phyloP scores from a whole-genome alignment of 2,113 vertebrate species.

The Gadus macrocephalus region DNA sequence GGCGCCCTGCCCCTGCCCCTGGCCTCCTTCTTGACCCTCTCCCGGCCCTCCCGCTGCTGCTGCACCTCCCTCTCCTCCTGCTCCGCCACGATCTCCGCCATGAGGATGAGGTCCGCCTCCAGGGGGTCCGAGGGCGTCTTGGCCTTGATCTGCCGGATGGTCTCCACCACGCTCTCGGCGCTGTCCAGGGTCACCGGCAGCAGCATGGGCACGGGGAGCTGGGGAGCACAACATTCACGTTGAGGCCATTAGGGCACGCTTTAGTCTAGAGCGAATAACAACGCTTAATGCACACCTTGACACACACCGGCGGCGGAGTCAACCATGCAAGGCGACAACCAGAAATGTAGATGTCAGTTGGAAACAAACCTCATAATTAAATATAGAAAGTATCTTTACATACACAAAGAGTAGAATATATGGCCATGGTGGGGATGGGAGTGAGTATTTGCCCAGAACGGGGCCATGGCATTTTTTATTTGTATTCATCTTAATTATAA shows the following conservation, averaged over 20 bases:
- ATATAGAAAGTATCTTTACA: too few relatives aligned
- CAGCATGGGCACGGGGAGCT: constrained; percentile 93
- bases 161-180: constrained; percentile 78
- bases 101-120: constrained; percentile 93
- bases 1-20: neutral
- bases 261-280: neutral
- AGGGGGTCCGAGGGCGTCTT: constrained; percentile 85
- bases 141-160: constrained; percentile 86
- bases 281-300: neutral
- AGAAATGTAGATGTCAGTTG: too few relatives aligned
- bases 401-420: too few relatives aligned
- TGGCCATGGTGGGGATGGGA: too few relatives aligned
- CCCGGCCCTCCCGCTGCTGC: constrained; percentile 54
- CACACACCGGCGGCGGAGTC: too few relatives aligned
- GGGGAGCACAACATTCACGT: neutral
- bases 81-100: constrained; percentile 97
- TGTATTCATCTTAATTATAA: too few relatives aligned
- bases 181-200: constrained; percentile 82
- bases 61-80: constrained; percentile 48
- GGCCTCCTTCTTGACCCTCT: constrained; percentile 18
- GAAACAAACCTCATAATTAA: too few relatives aligned
- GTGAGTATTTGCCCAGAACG: too few relatives aligned
- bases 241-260: neutral
- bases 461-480: too few relatives aligned
- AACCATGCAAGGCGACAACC: too few relatives aligned